Percentiles rank a stretch among this genome's conserved stretches.
These are phyloP conservation scores for Digitonthophagus gazella DNA, from an alignment of 2,888 invertebrate species.

Conservation along the genomic window DNA sequence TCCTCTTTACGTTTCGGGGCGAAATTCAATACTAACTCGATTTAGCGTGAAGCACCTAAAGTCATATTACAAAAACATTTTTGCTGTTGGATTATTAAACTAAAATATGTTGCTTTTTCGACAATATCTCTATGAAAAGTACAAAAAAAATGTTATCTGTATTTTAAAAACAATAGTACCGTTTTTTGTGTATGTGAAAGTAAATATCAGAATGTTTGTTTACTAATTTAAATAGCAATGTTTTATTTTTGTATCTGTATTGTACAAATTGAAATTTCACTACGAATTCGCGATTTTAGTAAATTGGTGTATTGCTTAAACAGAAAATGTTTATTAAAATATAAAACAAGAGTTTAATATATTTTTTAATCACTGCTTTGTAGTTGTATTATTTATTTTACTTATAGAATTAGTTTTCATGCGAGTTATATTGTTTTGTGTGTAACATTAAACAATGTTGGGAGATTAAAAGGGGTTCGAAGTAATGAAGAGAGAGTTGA, in stretches of 20 bases:
- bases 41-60: no score
- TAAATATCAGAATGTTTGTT: not conserved
- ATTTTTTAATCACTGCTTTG: no score
- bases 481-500: not conserved
- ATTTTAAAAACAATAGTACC: not conserved
- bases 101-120: not conserved
- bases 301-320: not conserved
- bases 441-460: not conserved
- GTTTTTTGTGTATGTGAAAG: not conserved
- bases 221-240: not conserved
- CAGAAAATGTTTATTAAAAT: no score
- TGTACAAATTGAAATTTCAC: not conserved
- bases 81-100: not conserved
- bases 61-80: no score
- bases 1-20: no score
- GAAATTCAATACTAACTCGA: no score
- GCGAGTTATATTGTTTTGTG: not conserved
- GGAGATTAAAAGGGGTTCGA: no score
- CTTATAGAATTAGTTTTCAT: no score
- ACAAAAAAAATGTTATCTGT: not conserved
- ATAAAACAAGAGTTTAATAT: no score
- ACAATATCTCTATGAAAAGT: not conserved
- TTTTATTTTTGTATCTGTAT: not conserved
- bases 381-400: no score
- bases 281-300: not conserved